These are phyloP conservation scores for Nothura maculosa DNA, from an alignment of 2,797 vertebrate species.

Conservation along the genomic window DNA sequence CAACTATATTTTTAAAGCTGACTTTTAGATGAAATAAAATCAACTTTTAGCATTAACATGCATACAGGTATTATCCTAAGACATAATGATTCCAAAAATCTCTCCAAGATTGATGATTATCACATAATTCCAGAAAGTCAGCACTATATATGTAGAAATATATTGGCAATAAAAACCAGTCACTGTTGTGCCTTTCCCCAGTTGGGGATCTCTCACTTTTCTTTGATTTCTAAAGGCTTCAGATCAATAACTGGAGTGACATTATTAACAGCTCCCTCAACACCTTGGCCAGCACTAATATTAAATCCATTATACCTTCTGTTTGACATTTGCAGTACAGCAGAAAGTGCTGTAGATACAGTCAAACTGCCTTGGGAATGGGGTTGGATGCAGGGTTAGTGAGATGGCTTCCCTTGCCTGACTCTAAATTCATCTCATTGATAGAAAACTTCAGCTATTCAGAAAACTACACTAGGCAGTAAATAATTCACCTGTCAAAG, in stretches of 20 bases:
- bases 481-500: constrained; percentile 71
- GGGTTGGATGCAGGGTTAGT: constrained; percentile 76
- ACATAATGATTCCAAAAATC: constrained; percentile 76
- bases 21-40: neutral
- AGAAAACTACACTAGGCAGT: constrained; percentile 47
- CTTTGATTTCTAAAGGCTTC: constrained; percentile 84
- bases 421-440: constrained; percentile 79
- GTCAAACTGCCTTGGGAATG: constrained; percentile 80
- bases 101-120: constrained; percentile 78
- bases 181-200: constrained; percentile 80
- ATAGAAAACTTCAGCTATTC: constrained; percentile 75
- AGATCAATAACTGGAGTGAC: constrained; percentile 86
- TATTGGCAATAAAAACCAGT: constrained; percentile 82
- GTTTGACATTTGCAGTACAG: constrained; percentile 84
- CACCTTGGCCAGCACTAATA: constrained; percentile 85
- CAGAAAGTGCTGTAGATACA: constrained; percentile 84
- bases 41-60: constrained; percentile 59
- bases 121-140: constrained; percentile 80
- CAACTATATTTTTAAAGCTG: neutral
- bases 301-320: constrained; percentile 85
- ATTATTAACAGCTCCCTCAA: constrained; percentile 88
- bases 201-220: constrained; percentile 82
- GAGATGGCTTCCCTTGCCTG: constrained; percentile 76
- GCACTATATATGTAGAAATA: constrained; percentile 82
- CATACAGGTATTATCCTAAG: constrained; percentile 66